A percentile compares a stretch with the other conserved stretches of the same genome.
These are phyloP conservation scores for Notoglanidium macrostoma DNA, from an alignment of 2,797 vertebrate genomes.

Conservation along the genomic window DNA sequence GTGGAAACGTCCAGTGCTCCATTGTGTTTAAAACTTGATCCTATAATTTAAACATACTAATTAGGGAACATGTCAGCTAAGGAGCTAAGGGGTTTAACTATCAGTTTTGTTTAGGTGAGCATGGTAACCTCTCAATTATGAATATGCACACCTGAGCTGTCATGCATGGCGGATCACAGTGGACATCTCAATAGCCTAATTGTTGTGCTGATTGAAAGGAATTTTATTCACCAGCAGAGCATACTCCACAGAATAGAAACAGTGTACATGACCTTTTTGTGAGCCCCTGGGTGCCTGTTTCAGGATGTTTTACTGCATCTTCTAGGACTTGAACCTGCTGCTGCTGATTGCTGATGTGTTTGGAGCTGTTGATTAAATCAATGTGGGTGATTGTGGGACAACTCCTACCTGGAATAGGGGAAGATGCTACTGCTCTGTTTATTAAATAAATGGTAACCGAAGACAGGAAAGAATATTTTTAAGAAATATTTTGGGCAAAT, in stretches of 20 bases:
- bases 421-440: constrained; percentile 18
- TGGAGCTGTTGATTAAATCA: background rate
- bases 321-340: background rate
- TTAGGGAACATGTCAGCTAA: background rate
- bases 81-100: background rate
- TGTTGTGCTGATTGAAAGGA: constrained; percentile 8
- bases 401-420: background rate
- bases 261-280: background rate
- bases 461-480: background rate
- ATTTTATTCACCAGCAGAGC: background rate
- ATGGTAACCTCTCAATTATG: too few species aligned
- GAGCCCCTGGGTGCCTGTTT: background rate
- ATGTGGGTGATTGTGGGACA: background rate
- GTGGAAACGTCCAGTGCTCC: background rate
- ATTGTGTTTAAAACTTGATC: background rate
- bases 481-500: background rate
- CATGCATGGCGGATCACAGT: background rate
- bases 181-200: background rate
- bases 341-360: constrained; percentile 3
- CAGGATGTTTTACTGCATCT: constrained; percentile 37
- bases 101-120: background rate
- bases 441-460: background rate
- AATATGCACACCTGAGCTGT: constrained; percentile 10
- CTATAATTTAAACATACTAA: background rate
- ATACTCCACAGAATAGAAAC: background rate